Evolutionary conservation across 2,113 vertebrate genomes (phyloP).

Genomic region (Pithys albifrons): DNA sequence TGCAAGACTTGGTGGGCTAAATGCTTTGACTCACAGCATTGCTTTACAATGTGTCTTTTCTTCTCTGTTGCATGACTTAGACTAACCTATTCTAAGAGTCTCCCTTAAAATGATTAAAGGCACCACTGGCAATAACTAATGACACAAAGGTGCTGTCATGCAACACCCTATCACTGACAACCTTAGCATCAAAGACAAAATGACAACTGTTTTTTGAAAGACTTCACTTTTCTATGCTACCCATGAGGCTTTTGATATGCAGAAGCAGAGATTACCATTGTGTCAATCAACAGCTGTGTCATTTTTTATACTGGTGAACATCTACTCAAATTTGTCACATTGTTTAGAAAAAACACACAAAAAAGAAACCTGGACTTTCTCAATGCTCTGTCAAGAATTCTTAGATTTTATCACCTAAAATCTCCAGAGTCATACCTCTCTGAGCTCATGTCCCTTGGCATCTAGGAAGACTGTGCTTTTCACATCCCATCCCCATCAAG

Average conservation of each 20-base stretch:
- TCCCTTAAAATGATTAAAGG: conserved; percentile 87
- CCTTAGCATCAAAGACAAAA: conserved; percentile 12
- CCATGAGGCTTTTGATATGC: not conserved
- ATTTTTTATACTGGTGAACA: not conserved
- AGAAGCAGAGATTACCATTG: not conserved
- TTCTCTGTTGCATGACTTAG: not conserved
- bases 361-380: not conserved
- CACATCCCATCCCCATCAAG: not conserved
- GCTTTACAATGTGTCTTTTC: not conserved
- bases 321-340: not conserved
- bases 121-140: conserved; percentile 86
- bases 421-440: not conserved
- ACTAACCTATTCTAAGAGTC: conserved; percentile 76
- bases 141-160: conserved; percentile 70
- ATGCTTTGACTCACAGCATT: not conserved
- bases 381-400: not conserved
- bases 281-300: not conserved
- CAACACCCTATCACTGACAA: conserved; percentile 58
- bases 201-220: not conserved
- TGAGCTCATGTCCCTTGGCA: not conserved
- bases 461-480: not conserved
- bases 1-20: not conserved
- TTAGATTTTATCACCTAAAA: not conserved
- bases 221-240: not conserved
- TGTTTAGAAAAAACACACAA: not conserved